phyloP scores from a whole-genome alignment of 2,113 vertebrate genomes.

The Bettongia penicillata region DNA sequence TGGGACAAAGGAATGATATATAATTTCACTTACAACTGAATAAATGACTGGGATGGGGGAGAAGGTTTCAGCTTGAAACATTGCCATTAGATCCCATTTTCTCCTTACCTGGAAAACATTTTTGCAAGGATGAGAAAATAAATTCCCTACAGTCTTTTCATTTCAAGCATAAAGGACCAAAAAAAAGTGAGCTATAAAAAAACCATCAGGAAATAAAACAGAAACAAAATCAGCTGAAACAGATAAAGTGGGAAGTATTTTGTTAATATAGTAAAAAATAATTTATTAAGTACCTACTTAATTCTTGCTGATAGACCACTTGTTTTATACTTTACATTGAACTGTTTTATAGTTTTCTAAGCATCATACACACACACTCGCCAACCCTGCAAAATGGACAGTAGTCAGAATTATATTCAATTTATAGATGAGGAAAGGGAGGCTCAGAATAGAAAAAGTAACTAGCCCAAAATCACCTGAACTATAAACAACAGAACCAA shows the following conservation, averaged over 20 bases:
- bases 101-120: neutral
- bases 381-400: neutral
- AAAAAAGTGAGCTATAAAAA: neutral
- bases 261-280: neutral
- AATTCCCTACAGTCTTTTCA: neutral
- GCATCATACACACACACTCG: neutral
- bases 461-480: neutral
- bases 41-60: neutral
- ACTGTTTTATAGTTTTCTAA: neutral
- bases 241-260: neutral
- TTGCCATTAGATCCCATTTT: neutral
- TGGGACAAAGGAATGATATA: neutral
- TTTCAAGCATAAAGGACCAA: neutral
- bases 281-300: neutral
- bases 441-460: neutral
- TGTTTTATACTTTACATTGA: neutral
- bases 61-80: neutral
- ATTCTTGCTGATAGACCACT: neutral
- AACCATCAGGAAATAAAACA: neutral
- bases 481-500: neutral
- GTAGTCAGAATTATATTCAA: neutral
- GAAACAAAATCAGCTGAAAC: neutral
- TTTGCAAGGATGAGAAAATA: neutral
- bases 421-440: neutral
- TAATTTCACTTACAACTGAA: neutral